A percentile compares a stretch with the other conserved stretches of the same genome.
Conservation (phyloP, 2,113 vertebrate species). For the Pseudorectes ferrugineus region DNA sequence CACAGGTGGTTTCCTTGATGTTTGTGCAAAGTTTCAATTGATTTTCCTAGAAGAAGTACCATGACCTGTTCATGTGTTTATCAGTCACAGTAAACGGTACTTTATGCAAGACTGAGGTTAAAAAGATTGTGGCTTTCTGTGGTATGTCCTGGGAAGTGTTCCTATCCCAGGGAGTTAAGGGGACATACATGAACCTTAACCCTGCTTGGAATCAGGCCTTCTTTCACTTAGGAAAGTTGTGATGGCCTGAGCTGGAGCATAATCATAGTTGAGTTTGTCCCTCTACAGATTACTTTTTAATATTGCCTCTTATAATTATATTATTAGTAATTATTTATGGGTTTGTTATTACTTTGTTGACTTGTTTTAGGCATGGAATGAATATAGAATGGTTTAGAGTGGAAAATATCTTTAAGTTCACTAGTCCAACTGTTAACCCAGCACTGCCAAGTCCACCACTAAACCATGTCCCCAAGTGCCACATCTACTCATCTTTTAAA, state of each 20-base stretch:
- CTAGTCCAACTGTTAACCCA: not conserved
- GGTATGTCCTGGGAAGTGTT: not conserved
- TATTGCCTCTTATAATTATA: not conserved
- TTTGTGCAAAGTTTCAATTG: not conserved
- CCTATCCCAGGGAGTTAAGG: not conserved
- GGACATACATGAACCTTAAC: not conserved
- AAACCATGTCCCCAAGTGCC: not conserved
- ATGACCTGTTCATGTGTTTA: not conserved
- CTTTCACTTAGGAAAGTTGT: not conserved
- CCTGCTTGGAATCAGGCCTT: not conserved
- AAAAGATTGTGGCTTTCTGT: not conserved
- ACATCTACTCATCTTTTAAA: not conserved
- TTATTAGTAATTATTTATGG: not conserved
- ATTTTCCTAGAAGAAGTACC: not conserved
- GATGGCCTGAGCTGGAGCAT: not conserved
- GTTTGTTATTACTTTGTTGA: not conserved
- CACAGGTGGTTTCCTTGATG: not conserved
- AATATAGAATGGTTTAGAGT: not conserved
- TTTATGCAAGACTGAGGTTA: not conserved
- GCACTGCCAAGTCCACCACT: not conserved
- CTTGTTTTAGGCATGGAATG: not conserved
- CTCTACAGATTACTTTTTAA: not conserved
- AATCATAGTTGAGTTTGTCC: not conserved
- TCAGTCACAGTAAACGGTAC: not conserved
- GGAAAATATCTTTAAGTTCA: not conserved